Evolutionary conservation across 2,888 invertebrate genomes (phyloP), one percentile per base, ranked within the genome.

Genomic region (Himalopsyche tibetana): DNA sequence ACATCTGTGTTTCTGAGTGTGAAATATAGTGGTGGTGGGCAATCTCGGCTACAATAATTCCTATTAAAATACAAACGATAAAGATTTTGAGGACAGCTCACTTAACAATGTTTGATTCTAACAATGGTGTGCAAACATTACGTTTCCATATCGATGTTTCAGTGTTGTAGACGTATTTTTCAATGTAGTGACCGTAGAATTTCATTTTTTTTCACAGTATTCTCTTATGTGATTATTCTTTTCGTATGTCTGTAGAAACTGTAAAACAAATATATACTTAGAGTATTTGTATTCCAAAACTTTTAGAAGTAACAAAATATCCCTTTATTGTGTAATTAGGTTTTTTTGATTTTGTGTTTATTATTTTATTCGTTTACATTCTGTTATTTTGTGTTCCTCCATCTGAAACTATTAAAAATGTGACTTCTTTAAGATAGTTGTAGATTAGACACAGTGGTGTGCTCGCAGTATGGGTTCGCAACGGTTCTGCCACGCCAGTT

Each of bases 1-100:
- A 74, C 40, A 80, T 80, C 80, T 80, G 38, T 80, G 80, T 80
- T 80, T 19, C 11, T 80, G 80, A 19, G 80, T 80, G 74, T 74
- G 74, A 74, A 74, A 74, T 74, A 74, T 38, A 74, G 36, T 74
- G 74, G 74, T 74, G 74, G 36, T 74, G 74, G 74, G 36, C 74
- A 74, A 74, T 15, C 51, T 51, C 74, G 36, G 74, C 74, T 74
- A 38, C 36, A 36, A 74, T 74, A 74, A 36, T 36, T 74, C 28
- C 36, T 11, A 74, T 74, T 15, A 63, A 36, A 74, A 51, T 51
- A 8, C 51, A 63, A 63, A 28, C 63, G 19, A 63, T 63, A 63
- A 19, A 63, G 19, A 19, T 19, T 63, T 19, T 63, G 63, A 63
- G 19, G 63, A 74, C 38, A 74, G 74, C 74, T 74, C 28, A 74